Base-by-base conservation (phyloP, 30 jellyfish, hydroid and myxozoan species). In the Aurelia aurita region DNA sequence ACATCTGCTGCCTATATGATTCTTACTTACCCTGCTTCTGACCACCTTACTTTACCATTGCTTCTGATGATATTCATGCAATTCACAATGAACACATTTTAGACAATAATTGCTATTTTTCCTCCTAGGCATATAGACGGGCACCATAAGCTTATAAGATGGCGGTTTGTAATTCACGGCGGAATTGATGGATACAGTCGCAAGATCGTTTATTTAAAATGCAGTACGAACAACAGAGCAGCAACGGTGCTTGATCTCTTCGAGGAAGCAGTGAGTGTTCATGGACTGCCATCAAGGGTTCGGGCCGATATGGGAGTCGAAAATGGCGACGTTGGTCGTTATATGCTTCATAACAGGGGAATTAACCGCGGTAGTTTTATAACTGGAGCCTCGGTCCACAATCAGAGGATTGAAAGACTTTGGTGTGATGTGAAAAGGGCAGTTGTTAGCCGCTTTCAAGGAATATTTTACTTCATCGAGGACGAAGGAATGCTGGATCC, bases 91-190 rank as follows among this genome's bases (percentile, higher is more conserved):
- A 35, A 0, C 47, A 35, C 47, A 7, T 3, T 7, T 0, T 3
- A 5, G 0, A 13, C 5, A 13, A 35, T 35, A 35, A 35, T 35
- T 35, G 47, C 47, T 35, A 35, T 35, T 0, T 35, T 35, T 35
- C 47, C 47, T 35, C 47, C 3, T 47, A 77, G 88, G 88, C 88
- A 77, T 35, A 60, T 77, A 53, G 88, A 77, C 59, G 73, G 88
- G 22, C 78, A 77, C 58, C 88, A 77, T 34, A 77, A 77, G 82
- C 88, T 77, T 58, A 57, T 61, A 16, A 28, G 79, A 21, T 34
- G 65, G 79, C 79, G 83, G 23, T 35, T 59, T 54, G 77, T 54
- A 39, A 45, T 59, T 25, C 88, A 59, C 53, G 79, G 88, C 26
- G 44, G 58, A 55, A 72, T 72, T 5, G 85, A 54, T 22, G 85